Conservation (phyloP, 2,888 invertebrate species). For the Aphidius colemani region DNA sequence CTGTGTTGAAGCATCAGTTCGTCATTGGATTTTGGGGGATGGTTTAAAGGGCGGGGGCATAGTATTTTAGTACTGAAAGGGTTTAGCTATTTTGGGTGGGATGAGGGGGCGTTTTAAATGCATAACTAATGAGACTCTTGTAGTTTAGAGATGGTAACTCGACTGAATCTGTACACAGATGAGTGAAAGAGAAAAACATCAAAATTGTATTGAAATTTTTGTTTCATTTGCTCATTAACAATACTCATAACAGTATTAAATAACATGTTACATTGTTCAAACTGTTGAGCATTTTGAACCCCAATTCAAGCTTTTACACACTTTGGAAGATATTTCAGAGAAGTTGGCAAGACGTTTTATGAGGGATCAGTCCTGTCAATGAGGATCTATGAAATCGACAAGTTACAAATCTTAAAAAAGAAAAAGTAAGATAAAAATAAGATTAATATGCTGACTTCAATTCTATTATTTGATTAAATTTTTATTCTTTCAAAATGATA, state of each 20-base stretch:
- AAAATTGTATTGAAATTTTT: no score
- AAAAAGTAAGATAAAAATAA: not conserved
- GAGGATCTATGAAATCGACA: constrained; percentile 11
- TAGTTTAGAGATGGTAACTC: not conserved
- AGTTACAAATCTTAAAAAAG: not conserved
- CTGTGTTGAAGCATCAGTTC: constrained; percentile 16
- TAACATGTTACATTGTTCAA: no score
- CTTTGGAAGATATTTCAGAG: constrained; percentile 20
- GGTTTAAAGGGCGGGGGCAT: constrained; percentile 11
- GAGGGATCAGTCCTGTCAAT: constrained; percentile 10
- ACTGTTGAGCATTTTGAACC: constrained; percentile 18
- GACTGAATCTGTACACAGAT: no score
- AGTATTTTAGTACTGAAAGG: constrained; percentile 12
- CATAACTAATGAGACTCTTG: constrained; percentile 48
- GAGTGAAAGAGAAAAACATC: no score
- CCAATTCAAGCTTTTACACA: constrained; percentile 30
- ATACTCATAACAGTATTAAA: no score
- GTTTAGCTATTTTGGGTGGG: constrained; percentile 7
- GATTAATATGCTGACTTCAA: not conserved
- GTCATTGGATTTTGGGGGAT: constrained; percentile 19
- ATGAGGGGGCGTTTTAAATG: constrained; percentile 44
- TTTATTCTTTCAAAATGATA: no score
- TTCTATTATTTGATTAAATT: not conserved
- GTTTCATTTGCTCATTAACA: no score
- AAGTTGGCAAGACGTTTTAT: constrained; percentile 12